Evolutionary conservation across 2,797 vertebrate species (phyloP), one percentile per base, ranked within the genome.

Genomic region (Tragopan temminckii): DNA sequence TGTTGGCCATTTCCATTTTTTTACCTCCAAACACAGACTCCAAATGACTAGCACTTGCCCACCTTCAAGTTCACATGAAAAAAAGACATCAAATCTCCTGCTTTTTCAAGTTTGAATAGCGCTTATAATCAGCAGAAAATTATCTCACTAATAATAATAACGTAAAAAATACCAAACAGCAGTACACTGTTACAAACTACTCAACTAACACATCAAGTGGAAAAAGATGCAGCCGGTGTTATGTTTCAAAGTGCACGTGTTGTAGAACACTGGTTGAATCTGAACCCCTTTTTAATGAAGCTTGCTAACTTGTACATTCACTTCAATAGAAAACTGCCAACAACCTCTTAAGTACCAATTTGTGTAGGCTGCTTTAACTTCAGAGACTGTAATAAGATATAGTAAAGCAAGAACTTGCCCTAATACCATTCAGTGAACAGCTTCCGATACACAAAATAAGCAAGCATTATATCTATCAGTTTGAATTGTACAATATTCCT

Each of bases 361-460:
- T 95, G 84, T 90, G 96, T 96, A 94, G 85, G 69, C 68, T 61
- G 31, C 18, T 58, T 64, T 85, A 96, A 94, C 95, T 95, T 94
- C 92, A 97, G 98, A 97, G 96, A 96, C 59, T 91, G 40, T 85
- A 92, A 93, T 95, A 96, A 97, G 94, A 96, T 87, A 94, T 15
- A 95, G 42, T 33, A 36, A 75, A 88, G 89, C 29, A 52, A 94
- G 82, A 96, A 17, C 63, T 92, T 94, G 89, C 93, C 85, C 61
- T 96, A 95, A 94, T 72, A 81, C 67, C 78, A 74, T 94, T 97
- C 87, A 79, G 92, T 95, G 97, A 98, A 98, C 91, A 98, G 77
- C 57, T 94, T 95, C 89, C 93, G 92, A 96, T 96, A 95, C 95
- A 94, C 67, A 96, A 96, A 98, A 96, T 88, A 91, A 97, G 86